Conservation (phyloP, 2,888 invertebrate species). For the Clistopyga incitator region DNA sequence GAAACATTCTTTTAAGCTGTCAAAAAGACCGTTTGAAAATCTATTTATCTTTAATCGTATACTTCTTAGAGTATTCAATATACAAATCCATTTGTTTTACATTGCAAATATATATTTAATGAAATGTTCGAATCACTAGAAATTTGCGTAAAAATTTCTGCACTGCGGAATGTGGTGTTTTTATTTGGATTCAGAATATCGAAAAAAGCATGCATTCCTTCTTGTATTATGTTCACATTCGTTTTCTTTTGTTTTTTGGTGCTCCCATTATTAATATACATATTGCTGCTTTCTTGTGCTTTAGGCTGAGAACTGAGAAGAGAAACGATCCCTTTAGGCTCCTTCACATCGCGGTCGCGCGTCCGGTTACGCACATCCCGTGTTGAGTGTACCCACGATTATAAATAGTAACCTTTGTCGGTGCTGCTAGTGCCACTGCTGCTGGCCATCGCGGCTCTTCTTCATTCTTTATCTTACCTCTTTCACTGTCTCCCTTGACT, state of each 20-base stretch:
- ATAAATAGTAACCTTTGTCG: conserved; percentile 84
- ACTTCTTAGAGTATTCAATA: too few relatives aligned
- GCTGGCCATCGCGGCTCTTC: conserved; percentile 69
- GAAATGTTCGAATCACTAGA: too few relatives aligned
- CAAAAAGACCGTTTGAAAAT: too few relatives aligned
- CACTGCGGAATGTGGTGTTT: background rate
- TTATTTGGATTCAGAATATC: background rate
- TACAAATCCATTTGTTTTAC: too few relatives aligned
- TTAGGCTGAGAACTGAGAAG: conserved; percentile 50
- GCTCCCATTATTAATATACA: conserved; percentile 80
- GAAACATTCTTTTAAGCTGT: too few relatives aligned
- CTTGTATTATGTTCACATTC: background rate
- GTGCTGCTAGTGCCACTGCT: conserved; percentile 62
- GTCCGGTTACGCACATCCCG: conserved; percentile 63
- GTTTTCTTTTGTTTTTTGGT: background rate
- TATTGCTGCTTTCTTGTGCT: conserved; percentile 72
- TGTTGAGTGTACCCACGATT: conserved; percentile 73
- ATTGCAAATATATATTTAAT: too few relatives aligned
- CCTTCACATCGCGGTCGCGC: conserved; percentile 61
- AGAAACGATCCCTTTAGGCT: conserved; percentile 51
- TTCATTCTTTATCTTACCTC: conserved; percentile 74
- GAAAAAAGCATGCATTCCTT: background rate
- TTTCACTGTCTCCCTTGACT: conserved; percentile 70
- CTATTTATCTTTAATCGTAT: too few relatives aligned
- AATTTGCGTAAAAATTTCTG: too few relatives aligned